phyloP scores from a whole-genome alignment of 2,113 vertebrate genomes.

The Aix galericulata region DNA sequence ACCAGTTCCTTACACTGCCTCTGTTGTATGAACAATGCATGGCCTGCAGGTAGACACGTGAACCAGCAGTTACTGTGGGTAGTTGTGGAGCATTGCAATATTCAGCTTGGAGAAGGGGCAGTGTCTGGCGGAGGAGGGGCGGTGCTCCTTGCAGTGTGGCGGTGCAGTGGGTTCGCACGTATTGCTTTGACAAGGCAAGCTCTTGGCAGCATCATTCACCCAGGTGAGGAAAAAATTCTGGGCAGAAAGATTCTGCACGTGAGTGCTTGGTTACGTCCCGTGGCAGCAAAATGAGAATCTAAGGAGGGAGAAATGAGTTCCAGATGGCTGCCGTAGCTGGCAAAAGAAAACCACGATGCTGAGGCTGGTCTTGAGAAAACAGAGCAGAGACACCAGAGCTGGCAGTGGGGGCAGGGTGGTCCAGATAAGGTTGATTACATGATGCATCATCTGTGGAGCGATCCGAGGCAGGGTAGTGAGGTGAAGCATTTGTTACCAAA shows the following conservation, averaged over 20 bases:
- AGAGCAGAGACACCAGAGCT: constrained; percentile 55
- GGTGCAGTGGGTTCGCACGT: background rate
- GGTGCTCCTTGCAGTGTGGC: background rate
- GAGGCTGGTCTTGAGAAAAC: constrained; percentile 63
- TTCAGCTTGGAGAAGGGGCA: background rate
- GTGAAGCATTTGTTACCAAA: constrained; percentile 39
- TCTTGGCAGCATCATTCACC: background rate
- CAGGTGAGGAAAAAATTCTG: constrained; percentile 1
- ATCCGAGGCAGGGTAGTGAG: constrained; percentile 25
- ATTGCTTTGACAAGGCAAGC: background rate
- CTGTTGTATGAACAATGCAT: background rate
- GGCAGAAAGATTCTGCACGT: background rate
- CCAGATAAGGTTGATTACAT: constrained; percentile 66
- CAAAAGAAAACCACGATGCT: constrained; percentile 51
- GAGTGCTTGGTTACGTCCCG: background rate
- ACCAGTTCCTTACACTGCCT: background rate
- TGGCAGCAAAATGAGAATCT: background rate
- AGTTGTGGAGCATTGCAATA: background rate
- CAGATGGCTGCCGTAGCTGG: constrained; percentile 57
- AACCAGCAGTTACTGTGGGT: background rate
- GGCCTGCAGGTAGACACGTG: background rate
- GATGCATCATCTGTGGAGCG: constrained; percentile 50
- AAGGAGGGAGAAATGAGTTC: constrained; percentile 54
- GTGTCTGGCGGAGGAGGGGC: background rate
- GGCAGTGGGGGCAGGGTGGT: constrained; percentile 63